phyloP scores from a whole-genome alignment of 2,888 invertebrate species.

The Tribolium freemani region DNA sequence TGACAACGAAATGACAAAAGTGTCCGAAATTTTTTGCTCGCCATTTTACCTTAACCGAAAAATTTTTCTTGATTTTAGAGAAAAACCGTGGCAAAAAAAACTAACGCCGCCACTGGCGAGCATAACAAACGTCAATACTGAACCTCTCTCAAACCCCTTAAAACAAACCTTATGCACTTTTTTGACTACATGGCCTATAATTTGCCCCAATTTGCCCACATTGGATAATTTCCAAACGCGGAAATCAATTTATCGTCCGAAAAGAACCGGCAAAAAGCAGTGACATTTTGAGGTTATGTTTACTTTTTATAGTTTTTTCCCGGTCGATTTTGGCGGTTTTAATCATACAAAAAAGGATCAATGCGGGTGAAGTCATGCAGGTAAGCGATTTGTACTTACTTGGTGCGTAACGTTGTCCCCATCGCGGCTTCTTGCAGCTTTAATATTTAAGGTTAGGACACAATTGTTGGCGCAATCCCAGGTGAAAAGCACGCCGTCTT shows the following conservation, averaged over 20 bases:
- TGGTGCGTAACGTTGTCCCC: constrained; percentile 73
- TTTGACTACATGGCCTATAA: background rate
- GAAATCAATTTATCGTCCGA: too few relatives aligned
- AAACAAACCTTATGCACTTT: background rate
- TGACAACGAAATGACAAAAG: too few relatives aligned
- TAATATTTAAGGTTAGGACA: constrained; percentile 75
- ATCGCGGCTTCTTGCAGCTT: constrained; percentile 65
- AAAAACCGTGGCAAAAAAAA: background rate
- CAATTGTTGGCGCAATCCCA: constrained; percentile 78
- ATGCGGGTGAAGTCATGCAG: background rate
- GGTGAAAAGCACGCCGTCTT: constrained; percentile 77
- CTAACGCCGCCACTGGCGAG: background rate
- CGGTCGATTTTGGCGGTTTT: background rate
- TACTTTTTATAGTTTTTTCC: background rate
- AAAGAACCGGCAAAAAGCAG: background rate
- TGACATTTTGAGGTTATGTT: background rate
- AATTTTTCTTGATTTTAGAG: background rate
- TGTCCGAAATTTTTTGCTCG: too few relatives aligned
- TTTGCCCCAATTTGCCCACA: background rate
- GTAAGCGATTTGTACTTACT: constrained; percentile 65
- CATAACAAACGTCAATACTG: background rate
- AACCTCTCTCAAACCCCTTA: background rate
- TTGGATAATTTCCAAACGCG: background rate
- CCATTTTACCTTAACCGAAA: too few relatives aligned
- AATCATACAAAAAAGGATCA: background rate